These are phyloP conservation scores for Silurus asotus DNA, from an alignment of 2,113 vertebrate genomes.

Conservation along the genomic window DNA sequence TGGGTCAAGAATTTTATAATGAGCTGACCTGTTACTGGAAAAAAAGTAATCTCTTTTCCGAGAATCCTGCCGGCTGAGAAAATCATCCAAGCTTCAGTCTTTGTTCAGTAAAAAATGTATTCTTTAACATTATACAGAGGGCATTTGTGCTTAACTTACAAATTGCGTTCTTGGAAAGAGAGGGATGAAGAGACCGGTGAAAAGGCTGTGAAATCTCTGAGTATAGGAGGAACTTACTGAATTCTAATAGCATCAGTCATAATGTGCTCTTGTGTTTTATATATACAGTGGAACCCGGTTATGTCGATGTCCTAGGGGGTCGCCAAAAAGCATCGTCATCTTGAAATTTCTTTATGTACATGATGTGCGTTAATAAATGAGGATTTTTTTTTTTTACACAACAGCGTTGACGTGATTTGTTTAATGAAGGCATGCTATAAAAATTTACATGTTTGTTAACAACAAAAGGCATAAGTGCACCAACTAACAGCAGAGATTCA, in stretches of 20 bases:
- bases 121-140: background rate
- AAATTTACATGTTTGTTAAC: no score
- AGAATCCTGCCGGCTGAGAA: background rate
- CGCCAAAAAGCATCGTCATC: no score
- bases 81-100: background rate
- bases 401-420: no score
- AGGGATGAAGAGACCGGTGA: no score
- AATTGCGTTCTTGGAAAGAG: background rate
- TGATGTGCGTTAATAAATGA: no score
- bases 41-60: background rate
- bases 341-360: no score
- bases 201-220: background rate
- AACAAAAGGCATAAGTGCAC: no score
- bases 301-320: no score
- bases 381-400: no score
- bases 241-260: background rate
- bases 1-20: conserved; percentile 21
- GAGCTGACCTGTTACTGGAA: conserved; percentile 14
- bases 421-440: no score
- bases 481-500: no score
- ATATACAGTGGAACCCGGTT: no score
- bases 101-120: background rate
- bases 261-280: background rate
- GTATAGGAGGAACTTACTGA: background rate
- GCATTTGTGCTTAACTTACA: background rate